Evolutionary conservation across 92 coral and sea anemone genomes (phyloP).

Genomic region (Porites divaricata): DNA sequence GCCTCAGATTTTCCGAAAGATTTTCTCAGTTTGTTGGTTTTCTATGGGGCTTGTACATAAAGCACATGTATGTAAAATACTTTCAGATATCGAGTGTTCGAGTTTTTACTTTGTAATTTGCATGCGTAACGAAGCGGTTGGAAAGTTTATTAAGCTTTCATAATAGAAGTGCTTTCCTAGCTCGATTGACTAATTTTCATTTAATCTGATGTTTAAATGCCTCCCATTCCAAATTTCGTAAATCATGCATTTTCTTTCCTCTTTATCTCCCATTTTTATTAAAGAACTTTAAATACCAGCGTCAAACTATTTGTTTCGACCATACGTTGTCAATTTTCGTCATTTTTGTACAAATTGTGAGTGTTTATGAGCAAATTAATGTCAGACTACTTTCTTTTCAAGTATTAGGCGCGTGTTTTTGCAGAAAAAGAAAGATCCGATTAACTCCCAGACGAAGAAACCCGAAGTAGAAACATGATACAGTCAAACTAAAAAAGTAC

Average conservation of each 20-base stretch:
- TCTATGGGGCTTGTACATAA: not conserved
- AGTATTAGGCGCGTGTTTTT: not conserved
- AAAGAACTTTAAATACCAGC: not conserved
- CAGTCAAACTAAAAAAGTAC: not conserved
- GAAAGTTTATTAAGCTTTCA: constrained; percentile 12
- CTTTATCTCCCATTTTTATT: not conserved
- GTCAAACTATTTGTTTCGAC: not conserved
- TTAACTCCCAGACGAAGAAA: not conserved
- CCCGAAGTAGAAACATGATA: constrained; percentile 1
- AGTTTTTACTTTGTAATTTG: not conserved
- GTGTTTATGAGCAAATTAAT: not conserved
- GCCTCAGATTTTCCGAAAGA: not conserved
- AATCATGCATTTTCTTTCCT: not conserved
- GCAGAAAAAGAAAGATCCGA: not conserved
- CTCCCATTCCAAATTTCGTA: not conserved
- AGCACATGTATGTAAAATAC: not conserved
- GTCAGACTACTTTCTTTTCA: not conserved
- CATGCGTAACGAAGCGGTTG: not conserved
- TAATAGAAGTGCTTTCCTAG: constrained; percentile 8
- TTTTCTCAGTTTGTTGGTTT: not conserved
- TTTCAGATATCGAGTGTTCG: not conserved
- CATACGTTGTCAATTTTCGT: not conserved
- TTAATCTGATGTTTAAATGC: not conserved
- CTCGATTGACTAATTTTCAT: constrained; percentile 11
- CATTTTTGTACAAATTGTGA: not conserved